Evolutionary conservation across 2,797 vertebrate species (phyloP).

Genomic region (Hydrocynus forskahlii): DNA sequence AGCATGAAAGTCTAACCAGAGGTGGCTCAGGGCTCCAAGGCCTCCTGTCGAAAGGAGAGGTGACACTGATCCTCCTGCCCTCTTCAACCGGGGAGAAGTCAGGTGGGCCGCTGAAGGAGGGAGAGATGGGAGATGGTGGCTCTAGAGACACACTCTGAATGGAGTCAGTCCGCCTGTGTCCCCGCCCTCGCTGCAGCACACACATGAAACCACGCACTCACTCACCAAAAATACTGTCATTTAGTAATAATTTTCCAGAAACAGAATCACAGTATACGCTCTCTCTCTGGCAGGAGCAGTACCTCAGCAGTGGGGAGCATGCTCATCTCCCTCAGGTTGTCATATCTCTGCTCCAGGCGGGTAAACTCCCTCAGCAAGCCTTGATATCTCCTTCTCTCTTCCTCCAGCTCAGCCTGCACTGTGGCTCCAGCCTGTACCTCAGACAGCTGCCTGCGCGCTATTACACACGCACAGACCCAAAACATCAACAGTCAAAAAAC

Average conservation of each 20-base stretch:
- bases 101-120: slow-evolving; percentile 60
- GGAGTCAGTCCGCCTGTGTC: slow-evolving; percentile 72
- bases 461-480: slow-evolving; percentile 27
- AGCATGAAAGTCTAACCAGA: slow-evolving; percentile 65
- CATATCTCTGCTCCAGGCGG: slow-evolving; percentile 81
- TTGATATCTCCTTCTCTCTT: slow-evolving; percentile 81
- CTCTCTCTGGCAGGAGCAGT: background rate
- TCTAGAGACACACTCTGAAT: slow-evolving; percentile 73
- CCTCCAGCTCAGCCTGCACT: slow-evolving; percentile 76
- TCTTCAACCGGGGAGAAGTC: slow-evolving; percentile 66
- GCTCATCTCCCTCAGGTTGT: slow-evolving; percentile 82
- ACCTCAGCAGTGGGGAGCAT: slow-evolving; percentile 60
- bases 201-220: background rate
- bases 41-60: slow-evolving; percentile 66
- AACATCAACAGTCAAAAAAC: background rate
- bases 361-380: slow-evolving; percentile 81
- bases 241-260: too few species aligned
- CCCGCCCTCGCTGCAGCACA: slow-evolving; percentile 66
- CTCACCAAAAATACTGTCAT: background rate
- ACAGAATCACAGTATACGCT: background rate
- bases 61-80: slow-evolving; percentile 70
- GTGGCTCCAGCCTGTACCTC: slow-evolving; percentile 60
- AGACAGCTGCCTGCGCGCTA: slow-evolving; percentile 65
- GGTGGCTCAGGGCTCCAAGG: slow-evolving; percentile 59
- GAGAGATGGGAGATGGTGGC: slow-evolving; percentile 61